These are phyloP conservation scores for Drosophila grimshawi DNA, from an alignment of 1,140 invertebrate species.

Conservation along the genomic window DNA sequence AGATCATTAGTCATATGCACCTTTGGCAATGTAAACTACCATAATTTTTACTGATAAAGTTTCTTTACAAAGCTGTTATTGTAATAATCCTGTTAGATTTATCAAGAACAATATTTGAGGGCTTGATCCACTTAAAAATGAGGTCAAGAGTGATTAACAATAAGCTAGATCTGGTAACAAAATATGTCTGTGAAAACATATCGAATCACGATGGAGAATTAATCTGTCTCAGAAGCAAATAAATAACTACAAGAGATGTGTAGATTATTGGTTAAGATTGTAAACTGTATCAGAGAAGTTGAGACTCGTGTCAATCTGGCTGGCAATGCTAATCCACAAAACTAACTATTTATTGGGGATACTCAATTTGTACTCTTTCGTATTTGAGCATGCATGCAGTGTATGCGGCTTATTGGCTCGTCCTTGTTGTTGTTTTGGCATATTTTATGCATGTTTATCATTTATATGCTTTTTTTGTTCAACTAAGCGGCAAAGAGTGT, in stretches of 20 bases:
- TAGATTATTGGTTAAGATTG: background rate
- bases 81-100: no score
- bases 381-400: conserved; percentile 35
- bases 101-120: background rate
- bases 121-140: background rate
- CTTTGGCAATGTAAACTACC: conserved; percentile 18
- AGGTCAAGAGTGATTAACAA: no score
- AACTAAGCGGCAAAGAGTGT: conserved; percentile 37
- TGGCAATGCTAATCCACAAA: background rate
- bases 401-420: conserved; percentile 45
- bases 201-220: background rate
- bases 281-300: background rate
- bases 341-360: background rate
- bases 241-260: background rate
- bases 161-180: background rate
- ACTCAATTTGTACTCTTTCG: conserved; percentile 19
- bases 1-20: conserved; percentile 39
- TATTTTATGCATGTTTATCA: conserved; percentile 81
- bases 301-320: background rate
- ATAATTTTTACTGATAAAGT: conserved; percentile 1
- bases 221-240: background rate
- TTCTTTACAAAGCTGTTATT: no score
- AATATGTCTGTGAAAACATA: no score
- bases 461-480: conserved; percentile 73
- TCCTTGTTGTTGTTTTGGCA: conserved; percentile 67